phyloP scores from a whole-genome alignment of 92 coral and sea anemone species.

The Virgularia gustaviana region DNA sequence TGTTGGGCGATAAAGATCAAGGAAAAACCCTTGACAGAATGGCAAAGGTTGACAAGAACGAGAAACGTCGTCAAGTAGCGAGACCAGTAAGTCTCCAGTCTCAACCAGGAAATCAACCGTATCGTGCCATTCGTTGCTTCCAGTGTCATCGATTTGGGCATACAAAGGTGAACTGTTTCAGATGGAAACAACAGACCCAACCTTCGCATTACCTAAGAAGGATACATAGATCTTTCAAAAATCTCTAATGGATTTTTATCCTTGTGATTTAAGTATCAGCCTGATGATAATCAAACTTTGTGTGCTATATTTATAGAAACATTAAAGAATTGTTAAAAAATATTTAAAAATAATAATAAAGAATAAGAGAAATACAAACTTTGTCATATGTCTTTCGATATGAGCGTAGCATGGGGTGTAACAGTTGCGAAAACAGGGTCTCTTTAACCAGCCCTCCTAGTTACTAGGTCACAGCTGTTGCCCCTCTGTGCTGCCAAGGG shows the following conservation, averaged over 20 bases:
- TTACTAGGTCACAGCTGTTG: neutral
- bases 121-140: constrained; percentile 10
- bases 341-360: neutral
- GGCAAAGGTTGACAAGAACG: constrained; percentile 42
- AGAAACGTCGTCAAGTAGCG: neutral
- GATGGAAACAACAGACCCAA: constrained; percentile 7
- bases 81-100: neutral
- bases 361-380: neutral
- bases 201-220: neutral
- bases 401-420: neutral
- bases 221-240: neutral
- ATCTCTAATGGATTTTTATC: neutral
- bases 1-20: constrained; percentile 53
- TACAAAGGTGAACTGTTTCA: constrained; percentile 19
- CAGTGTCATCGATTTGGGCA: constrained; percentile 28
- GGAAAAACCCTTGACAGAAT: constrained; percentile 33
- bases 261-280: neutral
- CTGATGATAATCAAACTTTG: neutral
- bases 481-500: neutral
- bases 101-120: neutral
- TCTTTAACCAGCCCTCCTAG: constrained; percentile 9
- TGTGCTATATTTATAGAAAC: neutral
- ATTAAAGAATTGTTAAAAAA: neutral
- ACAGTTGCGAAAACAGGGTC: constrained; percentile 13
- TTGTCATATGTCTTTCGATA: neutral